These are phyloP conservation scores for Chrysolina oricalcia DNA, from an alignment of 2,888 invertebrate species.

Conservation along the genomic window DNA sequence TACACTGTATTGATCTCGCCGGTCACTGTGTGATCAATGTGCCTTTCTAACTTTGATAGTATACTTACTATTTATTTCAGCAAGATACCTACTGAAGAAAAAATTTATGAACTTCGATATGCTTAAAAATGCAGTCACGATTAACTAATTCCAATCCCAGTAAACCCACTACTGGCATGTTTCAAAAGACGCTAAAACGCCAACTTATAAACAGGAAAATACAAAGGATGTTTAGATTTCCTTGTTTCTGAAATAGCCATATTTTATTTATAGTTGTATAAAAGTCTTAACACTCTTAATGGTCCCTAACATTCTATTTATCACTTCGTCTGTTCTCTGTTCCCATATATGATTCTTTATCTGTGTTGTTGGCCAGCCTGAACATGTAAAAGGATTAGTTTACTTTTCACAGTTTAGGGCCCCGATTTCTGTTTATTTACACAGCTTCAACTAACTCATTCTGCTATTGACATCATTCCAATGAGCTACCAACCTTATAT, in stretches of 20 bases:
- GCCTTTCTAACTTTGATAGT: too few relatives aligned
- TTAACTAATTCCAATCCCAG: too few relatives aligned
- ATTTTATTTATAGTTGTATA: conserved; percentile 11
- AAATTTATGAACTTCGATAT: too few relatives aligned
- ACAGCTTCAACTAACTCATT: conserved; percentile 18
- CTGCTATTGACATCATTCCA: conserved; percentile 21
- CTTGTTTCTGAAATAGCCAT: conserved; percentile 10
- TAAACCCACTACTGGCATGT: neutral
- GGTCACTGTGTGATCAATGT: too few relatives aligned
- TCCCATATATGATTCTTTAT: neutral
- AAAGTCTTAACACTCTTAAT: conserved; percentile 1
- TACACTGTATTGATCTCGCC: too few relatives aligned
- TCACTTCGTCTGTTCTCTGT: neutral
- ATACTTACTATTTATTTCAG: too few relatives aligned
- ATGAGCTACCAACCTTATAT: conserved; percentile 18
- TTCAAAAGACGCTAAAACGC: neutral
- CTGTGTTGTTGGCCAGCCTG: neutral
- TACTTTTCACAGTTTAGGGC: neutral
- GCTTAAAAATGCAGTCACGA: too few relatives aligned
- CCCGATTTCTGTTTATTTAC: conserved; percentile 20
- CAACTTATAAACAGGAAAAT: neutral
- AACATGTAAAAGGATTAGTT: conserved; percentile 2
- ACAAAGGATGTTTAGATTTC: neutral
- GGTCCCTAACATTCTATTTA: conserved; percentile 9
- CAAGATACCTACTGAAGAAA: too few relatives aligned